Percentiles rank a stretch among this genome's conserved stretches.
Evolutionary conservation across 2,888 invertebrate genomes (phyloP).

Genomic region (Dryomyza anilis): DNA sequence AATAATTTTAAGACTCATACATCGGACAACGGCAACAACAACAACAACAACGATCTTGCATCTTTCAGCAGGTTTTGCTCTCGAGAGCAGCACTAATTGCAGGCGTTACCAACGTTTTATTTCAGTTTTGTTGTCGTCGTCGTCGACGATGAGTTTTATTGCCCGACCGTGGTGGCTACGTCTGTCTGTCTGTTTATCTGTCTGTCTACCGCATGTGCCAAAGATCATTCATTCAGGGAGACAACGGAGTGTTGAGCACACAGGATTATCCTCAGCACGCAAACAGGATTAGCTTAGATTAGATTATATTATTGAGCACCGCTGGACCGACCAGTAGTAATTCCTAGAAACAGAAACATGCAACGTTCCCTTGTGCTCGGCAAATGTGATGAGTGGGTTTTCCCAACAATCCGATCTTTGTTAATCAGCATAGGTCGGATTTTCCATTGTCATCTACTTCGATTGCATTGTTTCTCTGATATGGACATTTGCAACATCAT

Average conservation of each 20-base stretch:
- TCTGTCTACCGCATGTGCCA: constrained; percentile 11
- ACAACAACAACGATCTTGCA: too few species aligned
- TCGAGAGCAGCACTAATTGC: constrained; percentile 13
- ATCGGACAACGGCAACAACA: too few species aligned
- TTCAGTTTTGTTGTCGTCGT: not conserved
- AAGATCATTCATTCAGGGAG: not conserved
- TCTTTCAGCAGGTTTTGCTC: not conserved
- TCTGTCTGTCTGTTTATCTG: too few species aligned
- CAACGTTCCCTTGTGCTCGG: too few species aligned
- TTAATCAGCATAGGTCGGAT: too few species aligned
- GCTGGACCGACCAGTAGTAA: not conserved
- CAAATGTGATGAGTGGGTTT: too few species aligned
- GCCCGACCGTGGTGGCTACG: too few species aligned
- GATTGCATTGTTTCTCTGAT: too few species aligned
- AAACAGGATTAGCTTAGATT: constrained; percentile 19
- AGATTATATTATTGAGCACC: not conserved
- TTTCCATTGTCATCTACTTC: too few species aligned
- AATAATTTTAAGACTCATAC: too few species aligned
- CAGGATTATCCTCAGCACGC: constrained; percentile 19
- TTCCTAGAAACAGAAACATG: constrained; percentile 16
- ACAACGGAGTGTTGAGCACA: not conserved
- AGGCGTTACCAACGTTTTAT: constrained; percentile 23
- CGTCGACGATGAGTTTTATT: not conserved
- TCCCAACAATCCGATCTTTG: too few species aligned
- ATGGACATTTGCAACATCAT: too few species aligned